Base-by-base conservation (phyloP, 1,140 invertebrate genomes). In the Lepidotrigona ventralis region DNA sequence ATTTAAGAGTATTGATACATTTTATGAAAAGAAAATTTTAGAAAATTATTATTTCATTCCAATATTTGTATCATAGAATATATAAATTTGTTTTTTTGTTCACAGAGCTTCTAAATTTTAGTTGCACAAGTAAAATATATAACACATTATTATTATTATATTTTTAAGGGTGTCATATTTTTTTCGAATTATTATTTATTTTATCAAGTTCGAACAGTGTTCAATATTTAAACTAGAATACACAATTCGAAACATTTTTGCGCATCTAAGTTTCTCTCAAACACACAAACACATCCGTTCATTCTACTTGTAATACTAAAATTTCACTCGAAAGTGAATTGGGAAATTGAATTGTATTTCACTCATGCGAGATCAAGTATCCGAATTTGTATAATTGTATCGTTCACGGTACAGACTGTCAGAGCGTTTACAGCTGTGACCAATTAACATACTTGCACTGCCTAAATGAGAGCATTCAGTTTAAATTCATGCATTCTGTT, bases 381-480 rank as follows among this genome's bases (percentile, higher is more conserved):
- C 12, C 33, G 46, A 81, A 76, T 66, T 74, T n/a, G 21, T 53
- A 23, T 33, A 46, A 12, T 21, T 54, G 8, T 15, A 53, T 63
- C 26, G 2, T 23, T 33, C 26, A 19, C 19, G 17, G 54, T 56
- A 19, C 64, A 6, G 51, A 19, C 21, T 69, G 17, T 46, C 23
- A 14, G 15, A 26, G 3, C 63, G 29, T 39, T 54, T 82, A 69
- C 80, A 82, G 80, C 73, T 70, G 80, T 51, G 15, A 33, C 58
- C 64, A 82, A 82, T 82, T 82, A 77, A 69, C 39, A 8, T 58
- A n/a, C 29, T 54, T 81, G 58, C 73, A 26, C 53, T 60, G 58
- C 33, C 14, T 82, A 82, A 82, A 82, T 76, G 73, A 21, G 29
- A 53, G 53, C 80, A 77, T 82, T 82, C 63, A 77, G 33, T 51